These are phyloP conservation scores for Australoheros scitulus DNA, from an alignment of 2,113 vertebrate genomes.

Conservation along the genomic window DNA sequence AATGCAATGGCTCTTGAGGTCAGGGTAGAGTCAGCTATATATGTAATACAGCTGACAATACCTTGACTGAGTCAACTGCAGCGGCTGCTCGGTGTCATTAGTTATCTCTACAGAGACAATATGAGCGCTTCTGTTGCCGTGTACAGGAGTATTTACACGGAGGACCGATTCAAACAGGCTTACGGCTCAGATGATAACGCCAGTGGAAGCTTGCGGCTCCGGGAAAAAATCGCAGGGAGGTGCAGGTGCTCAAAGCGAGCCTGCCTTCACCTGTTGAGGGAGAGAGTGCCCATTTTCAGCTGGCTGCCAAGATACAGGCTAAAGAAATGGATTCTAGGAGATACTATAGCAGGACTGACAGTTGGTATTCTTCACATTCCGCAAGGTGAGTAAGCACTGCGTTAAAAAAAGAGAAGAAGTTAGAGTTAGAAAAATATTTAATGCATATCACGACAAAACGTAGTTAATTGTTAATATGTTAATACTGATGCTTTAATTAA, in stretches of 20 bases:
- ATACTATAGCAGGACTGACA: slow-evolving; percentile 86
- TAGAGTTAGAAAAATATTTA: not conserved
- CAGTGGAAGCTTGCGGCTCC: slow-evolving; percentile 49
- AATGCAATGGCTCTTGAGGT: slow-evolving; percentile 69
- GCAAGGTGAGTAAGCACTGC: slow-evolving; percentile 79
- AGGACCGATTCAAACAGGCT: slow-evolving; percentile 83
- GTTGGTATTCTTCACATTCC: slow-evolving; percentile 92
- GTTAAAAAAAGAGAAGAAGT: not conserved
- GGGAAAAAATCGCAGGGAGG: slow-evolving; percentile 62
- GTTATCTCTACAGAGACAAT: slow-evolving; percentile 21
- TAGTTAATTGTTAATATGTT: not conserved
- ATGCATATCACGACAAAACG: not conserved
- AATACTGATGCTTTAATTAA: not conserved
- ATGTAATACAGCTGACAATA: slow-evolving; percentile 62
- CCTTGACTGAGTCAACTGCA: slow-evolving; percentile 16
- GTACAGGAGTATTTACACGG: slow-evolving; percentile 84
- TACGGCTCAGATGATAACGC: slow-evolving; percentile 74
- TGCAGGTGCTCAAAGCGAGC: slow-evolving; percentile 80
- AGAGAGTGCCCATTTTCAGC: slow-evolving; percentile 83
- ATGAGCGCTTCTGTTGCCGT: slow-evolving; percentile 86
- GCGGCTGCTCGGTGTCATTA: slow-evolving; percentile 11
- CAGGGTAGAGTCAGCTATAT: slow-evolving; percentile 72
- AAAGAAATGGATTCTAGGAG: slow-evolving; percentile 88
- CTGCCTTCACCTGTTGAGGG: slow-evolving; percentile 78
- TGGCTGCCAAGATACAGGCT: slow-evolving; percentile 88